Conservation (phyloP, 2,888 invertebrate genomes). For the Aspidiotus rigidus region DNA sequence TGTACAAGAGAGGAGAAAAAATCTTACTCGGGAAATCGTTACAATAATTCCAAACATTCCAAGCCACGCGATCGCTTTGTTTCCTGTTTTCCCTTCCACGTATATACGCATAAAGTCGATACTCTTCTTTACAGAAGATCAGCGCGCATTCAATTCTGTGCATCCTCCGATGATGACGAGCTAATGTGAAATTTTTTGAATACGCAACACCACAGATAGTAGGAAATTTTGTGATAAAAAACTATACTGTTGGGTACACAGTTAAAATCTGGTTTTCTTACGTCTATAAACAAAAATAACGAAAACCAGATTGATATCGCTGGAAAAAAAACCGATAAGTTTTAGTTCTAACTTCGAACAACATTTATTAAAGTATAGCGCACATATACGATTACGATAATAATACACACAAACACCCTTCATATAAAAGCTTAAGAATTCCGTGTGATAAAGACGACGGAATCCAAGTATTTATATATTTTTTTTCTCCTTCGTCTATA, state of each 20-base stretch:
- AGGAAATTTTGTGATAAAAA: neutral
- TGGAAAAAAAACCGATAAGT: conserved; percentile 3
- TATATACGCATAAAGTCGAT: too few species aligned
- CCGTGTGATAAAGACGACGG: conserved; percentile 5
- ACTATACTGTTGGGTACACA: neutral
- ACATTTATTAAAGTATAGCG: conserved; percentile 6
- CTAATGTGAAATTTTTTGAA: conserved; percentile 2
- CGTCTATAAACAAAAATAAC: conserved; percentile 1
- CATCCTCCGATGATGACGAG: neutral
- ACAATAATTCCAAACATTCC: neutral
- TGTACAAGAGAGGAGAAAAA: too few species aligned
- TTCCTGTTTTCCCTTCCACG: neutral
- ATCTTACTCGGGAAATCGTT: too few species aligned
- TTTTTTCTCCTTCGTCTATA: neutral
- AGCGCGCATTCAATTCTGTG: too few species aligned
- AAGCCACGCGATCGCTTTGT: neutral
- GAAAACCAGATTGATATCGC: conserved; percentile 5
- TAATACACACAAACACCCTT: conserved; percentile 5
- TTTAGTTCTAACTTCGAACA: conserved; percentile 3
- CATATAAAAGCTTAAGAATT: conserved; percentile 11
- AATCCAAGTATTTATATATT: conserved; percentile 9
- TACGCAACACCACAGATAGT: neutral
- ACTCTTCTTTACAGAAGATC: neutral
- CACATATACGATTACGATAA: neutral
- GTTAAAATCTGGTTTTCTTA: conserved; percentile 2